Evolutionary conservation across 2,797 vertebrate genomes (phyloP).

Genomic region (Melopsittacus undulatus): DNA sequence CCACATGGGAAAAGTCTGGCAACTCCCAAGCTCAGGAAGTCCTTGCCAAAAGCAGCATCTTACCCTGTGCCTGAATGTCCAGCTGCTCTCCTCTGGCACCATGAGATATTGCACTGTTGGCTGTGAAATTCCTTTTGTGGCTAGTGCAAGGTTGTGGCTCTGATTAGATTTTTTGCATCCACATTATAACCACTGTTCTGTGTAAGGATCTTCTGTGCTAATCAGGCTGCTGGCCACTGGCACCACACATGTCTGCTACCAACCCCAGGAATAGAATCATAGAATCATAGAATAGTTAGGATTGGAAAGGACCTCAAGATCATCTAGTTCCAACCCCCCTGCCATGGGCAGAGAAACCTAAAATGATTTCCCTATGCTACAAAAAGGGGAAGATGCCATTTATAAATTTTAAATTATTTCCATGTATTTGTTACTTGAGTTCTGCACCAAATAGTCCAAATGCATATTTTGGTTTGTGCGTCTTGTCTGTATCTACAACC

Average conservation of each 20-base stretch:
- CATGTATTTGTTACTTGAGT: not conserved
- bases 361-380: not conserved
- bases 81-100: not conserved
- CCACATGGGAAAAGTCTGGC: not conserved
- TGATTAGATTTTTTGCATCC: not conserved
- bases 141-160: not conserved
- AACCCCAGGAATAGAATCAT: not conserved
- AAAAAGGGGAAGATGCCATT: not conserved
- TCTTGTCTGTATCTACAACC: not conserved
- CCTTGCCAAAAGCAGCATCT: not conserved
- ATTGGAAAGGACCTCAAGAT: too few species aligned
- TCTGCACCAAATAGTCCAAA: not conserved
- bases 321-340: too few species aligned
- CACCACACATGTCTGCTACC: accelerated
- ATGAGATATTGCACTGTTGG: not conserved
- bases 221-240: not conserved
- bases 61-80: not conserved
- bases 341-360: too few species aligned
- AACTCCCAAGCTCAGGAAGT: not conserved
- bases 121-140: not conserved
- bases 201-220: not conserved
- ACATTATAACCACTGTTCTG: not conserved
- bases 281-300: too few species aligned
- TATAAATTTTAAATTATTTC: constrained; percentile 28
- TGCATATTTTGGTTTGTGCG: not conserved